Percentiles rank a stretch among this genome's conserved stretches.
Conservation (phyloP, 2,888 invertebrate genomes). For the Xylota segnis region DNA sequence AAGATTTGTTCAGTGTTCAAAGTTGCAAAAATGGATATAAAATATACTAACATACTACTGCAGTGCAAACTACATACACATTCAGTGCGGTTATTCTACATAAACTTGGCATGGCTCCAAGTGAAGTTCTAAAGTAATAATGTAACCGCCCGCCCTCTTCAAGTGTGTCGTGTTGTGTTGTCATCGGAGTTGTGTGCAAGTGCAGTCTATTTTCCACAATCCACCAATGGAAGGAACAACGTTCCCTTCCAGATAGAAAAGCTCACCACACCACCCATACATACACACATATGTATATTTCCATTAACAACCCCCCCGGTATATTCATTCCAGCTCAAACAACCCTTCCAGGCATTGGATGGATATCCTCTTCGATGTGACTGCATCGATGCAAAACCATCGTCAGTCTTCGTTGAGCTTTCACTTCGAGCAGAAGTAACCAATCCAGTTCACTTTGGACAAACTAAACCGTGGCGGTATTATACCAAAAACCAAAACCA, state of each 20-base stretch:
- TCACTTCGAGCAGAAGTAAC: constrained; percentile 80
- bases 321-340: constrained; percentile 58
- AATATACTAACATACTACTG: constrained; percentile 24
- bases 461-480: constrained; percentile 63
- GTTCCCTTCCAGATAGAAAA: constrained; percentile 46
- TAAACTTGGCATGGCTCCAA: constrained; percentile 60
- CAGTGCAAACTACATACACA: constrained; percentile 16
- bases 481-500: too few relatives aligned
- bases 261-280: neutral
- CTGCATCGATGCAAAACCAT: constrained; percentile 56
- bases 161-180: constrained; percentile 4
- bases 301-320: constrained; percentile 12
- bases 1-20: constrained; percentile 3
- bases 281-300: too few relatives aligned
- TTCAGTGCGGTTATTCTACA: constrained; percentile 47
- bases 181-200: constrained; percentile 21
- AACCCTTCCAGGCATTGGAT: constrained; percentile 46
- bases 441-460: constrained; percentile 37
- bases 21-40: constrained; percentile 3
- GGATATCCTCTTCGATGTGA: constrained; percentile 41
- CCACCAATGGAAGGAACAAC: constrained; percentile 31
- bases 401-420: constrained; percentile 84
- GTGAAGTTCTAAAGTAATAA: constrained; percentile 17
- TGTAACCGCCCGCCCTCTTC: too few relatives aligned
- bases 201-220: constrained; percentile 56